Percentiles rank a stretch among this genome's conserved stretches.
phyloP scores from a whole-genome alignment of 2,888 invertebrate species.

The Drosophila neonasuta region DNA sequence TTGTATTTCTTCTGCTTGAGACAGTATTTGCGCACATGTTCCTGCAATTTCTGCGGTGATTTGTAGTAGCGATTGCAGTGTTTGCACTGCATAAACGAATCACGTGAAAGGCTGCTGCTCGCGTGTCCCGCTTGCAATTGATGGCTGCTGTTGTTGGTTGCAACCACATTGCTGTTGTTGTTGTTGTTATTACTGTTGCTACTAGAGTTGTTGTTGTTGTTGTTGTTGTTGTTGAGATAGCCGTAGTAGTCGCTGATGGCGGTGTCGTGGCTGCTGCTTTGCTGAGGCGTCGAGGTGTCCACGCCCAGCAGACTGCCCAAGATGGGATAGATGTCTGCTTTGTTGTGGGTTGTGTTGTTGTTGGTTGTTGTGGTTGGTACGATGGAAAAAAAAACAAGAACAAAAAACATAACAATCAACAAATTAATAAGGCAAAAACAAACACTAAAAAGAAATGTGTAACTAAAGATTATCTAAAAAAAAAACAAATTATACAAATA shows the following conservation, averaged over 20 bases:
- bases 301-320: conserved; percentile 81
- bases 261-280: conserved; percentile 48
- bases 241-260: conserved; percentile 66
- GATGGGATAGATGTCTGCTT: conserved; percentile 81
- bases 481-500: conserved; percentile 6
- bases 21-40: conserved; percentile 81
- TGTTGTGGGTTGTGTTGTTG: conserved; percentile 1
- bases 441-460: conserved; percentile 13
- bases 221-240: conserved; percentile 63
- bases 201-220: conserved; percentile 55
- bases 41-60: conserved; percentile 79
- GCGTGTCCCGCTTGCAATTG: conserved; percentile 25
- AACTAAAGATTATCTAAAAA: conserved; percentile 31
- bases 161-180: conserved; percentile 20
- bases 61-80: conserved; percentile 81
- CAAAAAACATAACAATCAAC: conserved; percentile 49
- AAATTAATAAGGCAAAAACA: conserved; percentile 40
- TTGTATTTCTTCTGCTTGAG: conserved; percentile 82
- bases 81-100: conserved; percentile 79
- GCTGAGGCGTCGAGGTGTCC: conserved; percentile 70
- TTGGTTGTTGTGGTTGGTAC: conserved; percentile 15
- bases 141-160: conserved; percentile 18
- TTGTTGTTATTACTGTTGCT: conserved; percentile 34
- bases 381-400: conserved; percentile 53
- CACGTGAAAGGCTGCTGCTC: conserved; percentile 50